Conservation (phyloP, 2,113 vertebrate genomes). For the Falco punctatus region DNA sequence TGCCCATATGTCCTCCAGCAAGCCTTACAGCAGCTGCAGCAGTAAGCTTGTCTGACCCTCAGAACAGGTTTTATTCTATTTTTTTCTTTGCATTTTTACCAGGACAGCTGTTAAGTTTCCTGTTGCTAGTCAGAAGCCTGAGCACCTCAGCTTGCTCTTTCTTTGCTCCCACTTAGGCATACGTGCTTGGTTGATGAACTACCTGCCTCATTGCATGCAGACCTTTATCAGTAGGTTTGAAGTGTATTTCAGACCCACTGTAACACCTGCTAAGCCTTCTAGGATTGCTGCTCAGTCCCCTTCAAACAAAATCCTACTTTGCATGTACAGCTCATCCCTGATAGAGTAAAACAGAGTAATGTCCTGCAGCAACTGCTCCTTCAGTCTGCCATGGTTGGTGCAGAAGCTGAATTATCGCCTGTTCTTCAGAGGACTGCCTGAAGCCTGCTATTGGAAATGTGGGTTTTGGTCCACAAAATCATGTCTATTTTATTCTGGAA, state of each 20-base stretch:
- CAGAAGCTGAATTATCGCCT: neutral
- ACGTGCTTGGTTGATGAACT: neutral
- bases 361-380: neutral
- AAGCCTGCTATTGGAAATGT: neutral
- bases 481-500: neutral
- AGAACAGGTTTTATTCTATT: neutral
- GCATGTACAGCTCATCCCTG: neutral
- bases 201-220: neutral
- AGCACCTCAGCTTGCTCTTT: neutral
- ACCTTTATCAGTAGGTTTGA: neutral
- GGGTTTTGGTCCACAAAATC: neutral
- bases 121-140: neutral
- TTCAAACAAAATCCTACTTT: neutral
- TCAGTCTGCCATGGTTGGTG: neutral
- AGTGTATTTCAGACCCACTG: neutral
- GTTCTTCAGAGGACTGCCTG: neutral
- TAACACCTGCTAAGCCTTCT: neutral
- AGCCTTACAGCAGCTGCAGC: neutral
- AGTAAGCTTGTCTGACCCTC: neutral
- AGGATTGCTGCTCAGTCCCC: neutral
- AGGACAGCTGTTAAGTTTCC: neutral
- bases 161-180: neutral
- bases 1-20: neutral
- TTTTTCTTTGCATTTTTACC: neutral
- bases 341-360: neutral